phyloP scores from a whole-genome alignment of 2,797 vertebrate genomes.

The Aythya fuligula region DNA sequence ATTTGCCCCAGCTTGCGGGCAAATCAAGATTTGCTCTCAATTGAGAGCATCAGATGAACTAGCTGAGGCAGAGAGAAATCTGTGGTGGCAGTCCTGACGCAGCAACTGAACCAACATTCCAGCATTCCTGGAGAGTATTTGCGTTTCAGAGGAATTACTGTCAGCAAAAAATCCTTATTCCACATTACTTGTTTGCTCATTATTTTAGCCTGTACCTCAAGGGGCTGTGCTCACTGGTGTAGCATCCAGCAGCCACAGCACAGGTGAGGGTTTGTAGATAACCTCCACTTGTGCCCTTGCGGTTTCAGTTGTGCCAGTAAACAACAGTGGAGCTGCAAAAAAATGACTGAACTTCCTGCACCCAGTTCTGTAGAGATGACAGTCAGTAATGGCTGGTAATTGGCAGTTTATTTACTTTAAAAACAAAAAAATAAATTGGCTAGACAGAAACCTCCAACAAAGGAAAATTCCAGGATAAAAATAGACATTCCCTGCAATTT shows the following conservation, averaged over 20 bases:
- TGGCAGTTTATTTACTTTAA: not conserved
- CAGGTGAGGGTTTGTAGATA: not conserved
- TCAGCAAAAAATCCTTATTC: not conserved
- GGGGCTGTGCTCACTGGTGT: not conserved
- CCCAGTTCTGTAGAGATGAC: not conserved
- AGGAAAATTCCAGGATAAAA: not conserved
- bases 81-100: not conserved
- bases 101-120: not conserved
- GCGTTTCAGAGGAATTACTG: not conserved
- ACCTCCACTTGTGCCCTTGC: rapidly evolving
- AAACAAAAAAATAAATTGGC: not conserved
- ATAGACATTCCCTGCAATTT: not conserved
- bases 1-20: rapidly evolving
- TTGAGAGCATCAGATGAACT: not conserved
- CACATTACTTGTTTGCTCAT: not conserved
- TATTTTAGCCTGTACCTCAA: not conserved
- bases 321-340: not conserved
- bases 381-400: not conserved
- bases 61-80: rapidly evolving
- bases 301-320: not conserved
- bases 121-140: not conserved
- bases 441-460: not conserved
- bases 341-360: not conserved
- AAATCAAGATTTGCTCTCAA: not conserved
- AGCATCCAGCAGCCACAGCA: not conserved